Evolutionary conservation across 2,888 invertebrate species (phyloP).

Genomic region (Lutraria lutraria): DNA sequence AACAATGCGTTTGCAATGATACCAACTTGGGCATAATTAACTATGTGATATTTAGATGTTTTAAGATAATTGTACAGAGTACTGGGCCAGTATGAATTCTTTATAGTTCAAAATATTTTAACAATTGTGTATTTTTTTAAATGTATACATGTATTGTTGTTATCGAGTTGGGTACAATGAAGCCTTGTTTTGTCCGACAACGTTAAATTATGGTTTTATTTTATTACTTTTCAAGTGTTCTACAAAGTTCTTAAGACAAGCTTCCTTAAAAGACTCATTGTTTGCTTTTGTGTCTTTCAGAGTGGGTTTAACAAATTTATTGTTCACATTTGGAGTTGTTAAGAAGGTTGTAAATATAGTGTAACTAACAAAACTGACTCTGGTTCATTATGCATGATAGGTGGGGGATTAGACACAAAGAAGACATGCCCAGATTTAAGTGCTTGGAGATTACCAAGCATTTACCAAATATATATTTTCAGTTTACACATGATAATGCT

Average conservation of each 20-base stretch:
- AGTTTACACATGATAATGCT: no score
- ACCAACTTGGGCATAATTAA: neutral
- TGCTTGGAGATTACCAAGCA: no score
- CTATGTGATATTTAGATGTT: slow-evolving; percentile 7
- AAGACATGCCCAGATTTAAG: no score
- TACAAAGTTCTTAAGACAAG: neutral
- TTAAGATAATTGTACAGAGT: neutral
- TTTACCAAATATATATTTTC: no score
- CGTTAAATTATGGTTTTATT: neutral
- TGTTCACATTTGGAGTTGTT: neutral
- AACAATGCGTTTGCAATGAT: slow-evolving; percentile 19
- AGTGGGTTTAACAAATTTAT: neutral
- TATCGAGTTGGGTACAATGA: neutral
- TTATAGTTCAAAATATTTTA: slow-evolving; percentile 6
- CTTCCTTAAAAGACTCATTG: neutral
- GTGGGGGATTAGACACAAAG: neutral
- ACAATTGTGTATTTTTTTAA: neutral
- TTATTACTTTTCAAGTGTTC: neutral
- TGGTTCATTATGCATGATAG: neutral
- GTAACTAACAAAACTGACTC: neutral
- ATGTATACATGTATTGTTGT: slow-evolving; percentile 19
- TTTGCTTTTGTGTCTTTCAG: neutral
- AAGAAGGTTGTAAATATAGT: neutral
- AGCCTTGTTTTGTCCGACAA: neutral
- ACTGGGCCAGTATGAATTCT: neutral